Evolutionary conservation across 1,140 invertebrate species (phyloP), one percentile per base, ranked within the genome.

Genomic region (Thaumatotibia leucotreta): DNA sequence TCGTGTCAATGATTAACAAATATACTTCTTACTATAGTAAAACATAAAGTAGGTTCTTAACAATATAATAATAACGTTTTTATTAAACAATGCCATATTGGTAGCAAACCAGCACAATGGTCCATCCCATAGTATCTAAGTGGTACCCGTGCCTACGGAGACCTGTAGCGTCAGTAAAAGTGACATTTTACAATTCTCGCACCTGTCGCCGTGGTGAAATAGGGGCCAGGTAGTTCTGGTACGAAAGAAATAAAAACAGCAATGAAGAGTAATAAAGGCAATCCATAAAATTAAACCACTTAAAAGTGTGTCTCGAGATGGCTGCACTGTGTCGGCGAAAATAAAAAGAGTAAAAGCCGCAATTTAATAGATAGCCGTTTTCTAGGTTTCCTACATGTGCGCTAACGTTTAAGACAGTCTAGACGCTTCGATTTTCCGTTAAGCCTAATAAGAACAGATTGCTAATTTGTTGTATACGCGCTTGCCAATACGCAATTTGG

Each of bases 331-430:
- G n/a, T 45, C 9, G 20, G 5, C n/a, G 11, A n/a, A 39, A 14
- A 5, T 9, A 33, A 33, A 33, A 3, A 39, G 11, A 39, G 11
- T 45, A 45, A 45, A 45, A 45, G 5, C 14, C 39, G 67, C 78
- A 77, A 80, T 67, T 73, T 69, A 72, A 45, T 45, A 17, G 14
- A 20, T 45, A n/a, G 1, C 39, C n/a, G 0, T 45, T n/a, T 45
- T 20, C 6, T 39, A 17, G 39, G 6, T 45, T 45, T 45, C 39
- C 39, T 45, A 17, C 39, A 17, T 20, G n/a, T 35, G 39, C 17
- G 9, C 39, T 39, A 39, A 14, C 17, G n/a, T 45, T 45, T 45
- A 45, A 20, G 35, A 6, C 39, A 20, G 39, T 45, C 52, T 58
- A 58, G 52, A 58, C 52, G 52, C 24, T 27, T 58, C n/a, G 52